Percentiles rank a stretch among this genome's conserved stretches.
Conservation (phyloP, 1,140 invertebrate species). For the Antheraea mylitta region DNA sequence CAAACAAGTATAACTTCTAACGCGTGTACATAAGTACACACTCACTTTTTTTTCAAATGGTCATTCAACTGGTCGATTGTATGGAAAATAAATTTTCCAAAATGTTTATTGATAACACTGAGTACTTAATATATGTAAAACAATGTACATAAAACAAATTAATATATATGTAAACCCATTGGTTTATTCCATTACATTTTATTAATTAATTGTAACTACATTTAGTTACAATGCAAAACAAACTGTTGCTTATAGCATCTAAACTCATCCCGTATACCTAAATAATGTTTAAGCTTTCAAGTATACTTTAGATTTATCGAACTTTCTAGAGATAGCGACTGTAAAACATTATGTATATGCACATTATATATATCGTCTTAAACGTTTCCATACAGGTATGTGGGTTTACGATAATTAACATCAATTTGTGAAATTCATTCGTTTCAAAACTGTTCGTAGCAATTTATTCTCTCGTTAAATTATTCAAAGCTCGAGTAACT, state of each 20-base stretch:
- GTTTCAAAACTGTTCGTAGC: neutral
- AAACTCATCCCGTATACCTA: neutral
- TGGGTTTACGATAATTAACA: constrained; percentile 3
- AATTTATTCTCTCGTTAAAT: neutral
- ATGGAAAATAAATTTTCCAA: too few species aligned
- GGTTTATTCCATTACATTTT: too few species aligned
- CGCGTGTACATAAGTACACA: too few species aligned
- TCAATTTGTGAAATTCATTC: neutral
- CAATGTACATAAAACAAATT: neutral
- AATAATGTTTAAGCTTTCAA: neutral
- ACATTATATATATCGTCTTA: neutral
- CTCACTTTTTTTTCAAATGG: too few species aligned
- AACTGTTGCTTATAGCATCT: neutral
- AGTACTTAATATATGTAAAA: too few species aligned
- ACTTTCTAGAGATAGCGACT: neutral
- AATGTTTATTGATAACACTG: too few species aligned
- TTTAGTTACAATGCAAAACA: neutral
- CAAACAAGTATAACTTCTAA: too few species aligned
- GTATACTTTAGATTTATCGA: neutral
- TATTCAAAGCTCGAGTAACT: constrained; percentile 1
- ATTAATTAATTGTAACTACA: too few species aligned
- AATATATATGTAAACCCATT: too few species aligned
- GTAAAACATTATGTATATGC: neutral
- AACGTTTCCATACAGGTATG: neutral
- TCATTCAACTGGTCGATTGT: too few species aligned